These are phyloP conservation scores for Cochlearius cochlearius DNA, from an alignment of 2,113 vertebrate species.

Conservation along the genomic window DNA sequence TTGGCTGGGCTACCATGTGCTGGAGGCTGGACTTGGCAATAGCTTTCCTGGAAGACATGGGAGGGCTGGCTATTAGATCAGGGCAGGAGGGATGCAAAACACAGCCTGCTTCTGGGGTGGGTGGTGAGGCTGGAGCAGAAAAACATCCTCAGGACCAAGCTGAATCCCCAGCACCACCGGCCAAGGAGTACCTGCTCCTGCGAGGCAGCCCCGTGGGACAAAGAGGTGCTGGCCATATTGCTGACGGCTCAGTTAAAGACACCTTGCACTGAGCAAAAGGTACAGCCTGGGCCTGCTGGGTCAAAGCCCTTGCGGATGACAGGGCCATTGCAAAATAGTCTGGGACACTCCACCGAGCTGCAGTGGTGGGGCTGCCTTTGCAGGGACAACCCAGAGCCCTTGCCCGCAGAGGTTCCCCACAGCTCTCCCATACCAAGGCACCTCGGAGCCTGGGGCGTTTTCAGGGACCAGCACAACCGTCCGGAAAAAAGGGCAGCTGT, in stretches of 20 bases:
- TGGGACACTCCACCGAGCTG: accelerated
- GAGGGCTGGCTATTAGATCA: not conserved
- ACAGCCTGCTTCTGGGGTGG: not conserved
- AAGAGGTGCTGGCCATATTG: not conserved
- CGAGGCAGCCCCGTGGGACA: not conserved
- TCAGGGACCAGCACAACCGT: not conserved
- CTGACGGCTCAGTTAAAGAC: not conserved
- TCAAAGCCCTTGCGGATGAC: not conserved
- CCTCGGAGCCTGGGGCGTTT: not conserved
- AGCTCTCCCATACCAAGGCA: not conserved
- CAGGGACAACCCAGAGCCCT: not conserved
- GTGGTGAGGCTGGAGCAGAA: not conserved
- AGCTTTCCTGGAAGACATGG: slow-evolving; percentile 86
- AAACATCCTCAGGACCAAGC: not conserved
- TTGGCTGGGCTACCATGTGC: slow-evolving; percentile 83
- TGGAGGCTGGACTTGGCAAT: slow-evolving; percentile 90
- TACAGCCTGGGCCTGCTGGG: not conserved
- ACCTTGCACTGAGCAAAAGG: not conserved
- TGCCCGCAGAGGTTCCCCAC: accelerated
- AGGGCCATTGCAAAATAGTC: not conserved
- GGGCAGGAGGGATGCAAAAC: not conserved
- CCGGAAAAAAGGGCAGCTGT: not conserved
- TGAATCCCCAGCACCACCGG: not conserved
- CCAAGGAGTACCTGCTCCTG: not conserved
- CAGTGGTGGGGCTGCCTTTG: not conserved